Evolutionary conservation across 2,888 invertebrate species (phyloP).

Genomic region (Lasius fuliginosus): DNA sequence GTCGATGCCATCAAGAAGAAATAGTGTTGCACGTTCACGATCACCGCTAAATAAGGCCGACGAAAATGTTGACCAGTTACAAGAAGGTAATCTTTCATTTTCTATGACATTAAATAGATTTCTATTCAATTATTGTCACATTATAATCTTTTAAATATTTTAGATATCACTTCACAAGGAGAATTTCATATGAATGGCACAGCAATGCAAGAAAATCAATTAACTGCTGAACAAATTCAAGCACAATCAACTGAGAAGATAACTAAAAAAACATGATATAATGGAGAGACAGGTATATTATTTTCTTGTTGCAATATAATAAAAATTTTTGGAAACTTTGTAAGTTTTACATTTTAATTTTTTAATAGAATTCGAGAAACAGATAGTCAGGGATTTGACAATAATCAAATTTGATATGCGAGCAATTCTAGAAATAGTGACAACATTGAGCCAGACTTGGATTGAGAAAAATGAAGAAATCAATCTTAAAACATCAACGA

Average conservation of each 20-base stretch:
- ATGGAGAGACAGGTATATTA: not conserved
- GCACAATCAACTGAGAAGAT: not conserved
- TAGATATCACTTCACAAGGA: not conserved
- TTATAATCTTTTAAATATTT: not conserved
- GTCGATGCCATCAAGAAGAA: not conserved
- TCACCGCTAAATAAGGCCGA: not conserved
- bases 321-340: not conserved
- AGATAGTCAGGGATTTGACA: not conserved
- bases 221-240: not conserved
- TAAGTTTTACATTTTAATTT: conserved; percentile 2
- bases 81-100: not conserved
- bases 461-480: conserved; percentile 4
- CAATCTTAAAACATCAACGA: not conserved
- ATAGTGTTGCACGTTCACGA: not conserved
- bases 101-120: not conserved
- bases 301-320: not conserved
- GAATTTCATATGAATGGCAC: not conserved
- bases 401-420: not conserved
- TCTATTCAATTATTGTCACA: not conserved
- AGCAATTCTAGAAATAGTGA: not conserved
- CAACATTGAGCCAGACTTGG: not conserved
- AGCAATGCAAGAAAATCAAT: not conserved
- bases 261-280: not conserved
- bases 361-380: not conserved
- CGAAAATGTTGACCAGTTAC: not conserved